Conservation (phyloP, 2,888 invertebrate genomes). For the Sesia bembeciformis region DNA sequence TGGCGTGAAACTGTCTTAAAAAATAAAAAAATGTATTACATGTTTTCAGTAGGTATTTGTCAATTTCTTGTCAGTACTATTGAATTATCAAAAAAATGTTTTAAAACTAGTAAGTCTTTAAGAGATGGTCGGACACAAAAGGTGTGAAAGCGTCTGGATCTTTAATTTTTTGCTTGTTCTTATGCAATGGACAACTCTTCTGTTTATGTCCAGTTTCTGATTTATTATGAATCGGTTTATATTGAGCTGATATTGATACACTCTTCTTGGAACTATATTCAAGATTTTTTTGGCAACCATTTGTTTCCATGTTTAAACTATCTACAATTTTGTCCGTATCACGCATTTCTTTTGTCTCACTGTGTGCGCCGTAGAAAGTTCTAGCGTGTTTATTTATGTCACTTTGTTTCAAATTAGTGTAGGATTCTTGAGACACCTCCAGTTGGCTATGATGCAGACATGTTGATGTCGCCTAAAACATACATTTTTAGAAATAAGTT, state of each 20-base stretch:
- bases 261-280: slow-evolving; percentile 35
- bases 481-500: no score
- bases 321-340: slow-evolving; percentile 7
- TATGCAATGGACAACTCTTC: slow-evolving; percentile 53
- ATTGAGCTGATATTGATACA: slow-evolving; percentile 45
- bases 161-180: slow-evolving; percentile 55
- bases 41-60: no score
- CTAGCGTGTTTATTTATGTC: slow-evolving; percentile 4
- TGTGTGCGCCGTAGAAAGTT: background rate
- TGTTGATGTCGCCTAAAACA: slow-evolving; percentile 44
- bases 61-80: no score
- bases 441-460: slow-evolving; percentile 63
- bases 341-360: slow-evolving; percentile 1
- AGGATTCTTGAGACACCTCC: slow-evolving; percentile 38
- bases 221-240: slow-evolving; percentile 59
- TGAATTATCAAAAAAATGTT: background rate
- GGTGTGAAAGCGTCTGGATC: slow-evolving; percentile 37
- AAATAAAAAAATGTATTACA: background rate
- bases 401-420: slow-evolving; percentile 22
- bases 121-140: slow-evolving; percentile 56
- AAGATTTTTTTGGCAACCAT: slow-evolving; percentile 37
- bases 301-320: slow-evolving; percentile 15
- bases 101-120: slow-evolving; percentile 52
- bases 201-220: slow-evolving; percentile 52
- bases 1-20: no score